Conservation (phyloP, 2,888 invertebrate genomes). For the Acrobeloides nanus region DNA sequence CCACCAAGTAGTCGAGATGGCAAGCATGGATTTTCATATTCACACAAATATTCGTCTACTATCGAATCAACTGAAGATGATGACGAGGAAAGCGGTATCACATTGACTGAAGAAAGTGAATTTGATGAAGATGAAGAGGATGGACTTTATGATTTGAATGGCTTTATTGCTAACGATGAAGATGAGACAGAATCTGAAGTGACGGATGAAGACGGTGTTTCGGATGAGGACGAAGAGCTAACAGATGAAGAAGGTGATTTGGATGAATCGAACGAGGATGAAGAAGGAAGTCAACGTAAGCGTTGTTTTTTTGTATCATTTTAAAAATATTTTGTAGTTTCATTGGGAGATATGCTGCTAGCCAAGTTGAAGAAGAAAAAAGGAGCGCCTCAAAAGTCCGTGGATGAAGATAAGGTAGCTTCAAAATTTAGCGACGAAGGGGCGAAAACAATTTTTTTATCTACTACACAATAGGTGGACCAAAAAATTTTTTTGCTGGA, state of each 20-base stretch:
- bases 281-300: conserved; percentile 6
- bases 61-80: no score
- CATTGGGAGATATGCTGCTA: not conserved
- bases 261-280: conserved; percentile 14
- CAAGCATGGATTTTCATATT: no score
- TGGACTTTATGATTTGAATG: conserved; percentile 9
- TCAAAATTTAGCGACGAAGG: no score
- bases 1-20: no score
- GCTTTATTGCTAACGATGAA: conserved; percentile 10
- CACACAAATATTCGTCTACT: no score
- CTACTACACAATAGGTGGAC: no score
- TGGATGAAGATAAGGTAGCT: no score
- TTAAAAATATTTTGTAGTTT: not conserved
- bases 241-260: conserved; percentile 15
- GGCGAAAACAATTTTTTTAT: no score
- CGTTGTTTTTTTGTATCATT: conserved; percentile 4
- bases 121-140: conserved; percentile 8
- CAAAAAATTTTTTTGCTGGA: no score
- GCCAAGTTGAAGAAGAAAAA: not conserved
- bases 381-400: no score
- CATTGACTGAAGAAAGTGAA: conserved; percentile 6
- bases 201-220: conserved; percentile 7
- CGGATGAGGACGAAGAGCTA: conserved; percentile 20
- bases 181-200: not conserved
- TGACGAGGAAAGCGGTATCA: no score